Evolutionary conservation across 2,888 invertebrate species (phyloP), one percentile per base, ranked within the genome.

Genomic region (Conomelus anceps): DNA sequence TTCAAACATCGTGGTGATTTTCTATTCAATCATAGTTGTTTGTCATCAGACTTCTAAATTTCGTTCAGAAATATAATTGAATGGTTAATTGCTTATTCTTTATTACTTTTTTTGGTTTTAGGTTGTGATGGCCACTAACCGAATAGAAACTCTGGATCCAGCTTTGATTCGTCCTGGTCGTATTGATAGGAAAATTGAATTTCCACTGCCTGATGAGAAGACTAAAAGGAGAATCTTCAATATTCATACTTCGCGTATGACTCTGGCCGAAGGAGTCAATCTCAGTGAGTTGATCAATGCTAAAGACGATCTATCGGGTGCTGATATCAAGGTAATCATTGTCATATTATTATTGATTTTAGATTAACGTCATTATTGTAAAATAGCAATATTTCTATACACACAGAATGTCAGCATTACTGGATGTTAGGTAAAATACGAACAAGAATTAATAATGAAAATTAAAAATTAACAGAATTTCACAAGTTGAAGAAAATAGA

Each of bases 171-270:
- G 99, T 91, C 99, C 99, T 0, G 99, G 99, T 22, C 96, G 99
- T 93, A 99, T 99, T 92, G 99, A 99, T 94, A 95, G 99, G 89
- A 99, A 99, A 94, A 99, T 99, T 91, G 99, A 99, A 94, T 99
- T 99, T 93, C 99, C 99, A 0, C 94, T 99, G 88, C 99, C 99
- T 0, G 99, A 99, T 94, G 99, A 99, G 93, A 99, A 99, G 93
- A 99, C 99, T 0, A 99, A 99, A 93, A 95, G 98, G 89, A 95
- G 99, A 91, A 99, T 99, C 92, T 99, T 99, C 93, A 98, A 97
- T 91, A 99, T 99, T 92, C 99, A 99, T 94, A 99, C 99, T 0
- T 98, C 98, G n/a, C 95, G 98, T 91, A 99, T 99, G 99, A 99
- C 99, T 0, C 94, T 99, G 90, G 97, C 99, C 13, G 97, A 97